Percentiles rank a stretch among this genome's conserved stretches.
These are phyloP conservation scores for Papilio machaon DNA, from an alignment of 1,140 invertebrate species.

Conservation along the genomic window DNA sequence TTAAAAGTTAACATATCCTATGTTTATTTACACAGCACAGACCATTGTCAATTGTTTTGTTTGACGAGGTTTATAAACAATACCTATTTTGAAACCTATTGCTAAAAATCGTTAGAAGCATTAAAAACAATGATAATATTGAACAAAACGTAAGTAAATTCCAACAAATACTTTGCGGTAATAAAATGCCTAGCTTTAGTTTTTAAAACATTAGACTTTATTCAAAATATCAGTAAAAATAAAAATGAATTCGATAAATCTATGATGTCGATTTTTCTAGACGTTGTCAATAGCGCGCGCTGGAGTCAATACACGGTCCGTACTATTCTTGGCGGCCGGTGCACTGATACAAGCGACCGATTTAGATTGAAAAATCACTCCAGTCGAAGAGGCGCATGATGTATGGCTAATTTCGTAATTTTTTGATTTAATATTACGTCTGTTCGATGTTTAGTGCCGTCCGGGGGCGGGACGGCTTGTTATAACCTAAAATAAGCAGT, in stretches of 20 bases:
- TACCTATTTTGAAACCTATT: too few relatives aligned
- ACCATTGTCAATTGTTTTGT: too few relatives aligned
- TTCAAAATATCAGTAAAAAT: background rate
- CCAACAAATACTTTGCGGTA: background rate
- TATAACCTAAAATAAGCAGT: slow-evolving; percentile 18
- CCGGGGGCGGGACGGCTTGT: slow-evolving; percentile 1
- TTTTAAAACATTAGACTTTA: too few relatives aligned
- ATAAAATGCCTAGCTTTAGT: background rate
- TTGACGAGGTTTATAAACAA: too few relatives aligned
- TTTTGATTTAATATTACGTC: slow-evolving; percentile 28
- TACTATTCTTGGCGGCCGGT: slow-evolving; percentile 34
- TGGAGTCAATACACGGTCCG: slow-evolving; percentile 41
- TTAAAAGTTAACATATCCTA: background rate
- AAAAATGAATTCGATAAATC: slow-evolving; percentile 22
- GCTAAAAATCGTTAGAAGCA: background rate
- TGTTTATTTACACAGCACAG: too few relatives aligned
- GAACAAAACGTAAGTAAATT: background rate
- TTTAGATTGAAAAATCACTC: slow-evolving; percentile 44
- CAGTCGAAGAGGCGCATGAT: slow-evolving; percentile 23
- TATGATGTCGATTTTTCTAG: slow-evolving; percentile 40
- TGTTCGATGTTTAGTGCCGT: slow-evolving; percentile 22
- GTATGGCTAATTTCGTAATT: slow-evolving; percentile 21
- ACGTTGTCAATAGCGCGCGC: slow-evolving; percentile 28
- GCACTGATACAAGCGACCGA: slow-evolving; percentile 47
- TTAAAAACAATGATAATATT: background rate